Base-by-base conservation (phyloP, 2,888 invertebrate species). In the Synergus japonicus region DNA sequence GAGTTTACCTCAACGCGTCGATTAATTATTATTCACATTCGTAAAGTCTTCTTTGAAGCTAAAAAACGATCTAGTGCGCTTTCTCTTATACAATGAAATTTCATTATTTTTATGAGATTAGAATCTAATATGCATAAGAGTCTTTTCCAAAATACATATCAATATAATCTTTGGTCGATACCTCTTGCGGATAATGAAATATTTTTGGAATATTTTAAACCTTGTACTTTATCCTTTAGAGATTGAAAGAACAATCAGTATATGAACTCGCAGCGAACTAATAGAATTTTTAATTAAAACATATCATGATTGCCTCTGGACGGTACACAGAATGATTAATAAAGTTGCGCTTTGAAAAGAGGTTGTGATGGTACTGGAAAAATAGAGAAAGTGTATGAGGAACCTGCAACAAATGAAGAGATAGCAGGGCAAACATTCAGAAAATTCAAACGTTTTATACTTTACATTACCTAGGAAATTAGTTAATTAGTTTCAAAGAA, bases 231-330 rank as follows among this genome's bases (percentile, higher is more conserved):
- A 49, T 46, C 29, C 29, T 69, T 69, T 29, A 69, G 69, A 37
- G 49, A 46, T 67, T 13, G 15, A 69, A 46, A 12, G 69, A 69
- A 29, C 29, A 69, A 69, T 37, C 37, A 29, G 69, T 69, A 22
- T 29, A 49, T 29, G 37, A 49, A 49, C 69, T 77, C 73, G 76
- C 79, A 58, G 78, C 81, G 86, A 87, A 90, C 90, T 90, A 90
- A 90, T 90, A 88, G 88, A 88, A 89, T 90, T 90, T 90, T 90
- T 90, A 89, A 90, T 90, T 90, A 89, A 90, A 90, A 87, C 85
- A 85, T 88, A 76, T 85, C 81, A 86, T 88, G 89, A 90, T 90
- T 88, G 86, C 77, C 65, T 67, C 29, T 77, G 76, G 77, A 78
- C 63, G 46, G 73, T 46, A 76, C 54, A n/a, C n/a, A 54, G 54